Evolutionary conservation across 2,888 invertebrate genomes (phyloP), one percentile per base, ranked within the genome.

Genomic region (Eugnorisma glareosa): DNA sequence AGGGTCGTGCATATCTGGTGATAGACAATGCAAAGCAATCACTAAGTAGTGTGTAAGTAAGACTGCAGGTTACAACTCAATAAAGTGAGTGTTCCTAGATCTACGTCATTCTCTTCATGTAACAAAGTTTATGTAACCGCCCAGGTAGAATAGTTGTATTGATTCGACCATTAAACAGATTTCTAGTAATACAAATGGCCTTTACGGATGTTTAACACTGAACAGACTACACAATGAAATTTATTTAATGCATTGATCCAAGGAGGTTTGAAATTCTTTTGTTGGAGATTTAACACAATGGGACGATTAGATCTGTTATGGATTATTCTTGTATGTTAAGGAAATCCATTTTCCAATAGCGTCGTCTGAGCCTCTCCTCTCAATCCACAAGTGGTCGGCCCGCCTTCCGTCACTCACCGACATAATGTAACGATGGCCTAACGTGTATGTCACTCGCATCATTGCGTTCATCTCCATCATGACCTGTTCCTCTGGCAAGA

Each of bases 321-420:
- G 18, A 48, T 11, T 63, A 63, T 13, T 31, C 7, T 21, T 59
- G 18, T 78, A 37, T 35, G 57, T 73, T 61, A 68, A 83, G 89
- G 74, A 90, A 91, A 93, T 91, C 87, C 85, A 92, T 94, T 94
- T 94, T 91, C 91, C 91, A 91, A 92, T 92, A 92, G 88, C 89
- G 89, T 91, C 88, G 87, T 88, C 86, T 90, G 88, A 90, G 90
- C 88, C 86, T 89, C 86, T 89, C 88, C 86, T 89, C 86, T 89
- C 90, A 92, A 94, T 95, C 96, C 96, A 96, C 96, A 96, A 96
- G 96, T 96, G 96, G 96, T 96, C 93, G 95, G 87, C 92, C 93
- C 93, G 92, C 92, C 91, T 93, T 93, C 91, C 89, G 88, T 91
- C 91, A 91, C 88, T 90, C 88, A 89, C 85, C 84, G 74, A 86